A percentile compares a stretch with the other conserved stretches of the same genome.
Conservation (phyloP, 2,888 invertebrate genomes). For the Eupithecia exiguata region DNA sequence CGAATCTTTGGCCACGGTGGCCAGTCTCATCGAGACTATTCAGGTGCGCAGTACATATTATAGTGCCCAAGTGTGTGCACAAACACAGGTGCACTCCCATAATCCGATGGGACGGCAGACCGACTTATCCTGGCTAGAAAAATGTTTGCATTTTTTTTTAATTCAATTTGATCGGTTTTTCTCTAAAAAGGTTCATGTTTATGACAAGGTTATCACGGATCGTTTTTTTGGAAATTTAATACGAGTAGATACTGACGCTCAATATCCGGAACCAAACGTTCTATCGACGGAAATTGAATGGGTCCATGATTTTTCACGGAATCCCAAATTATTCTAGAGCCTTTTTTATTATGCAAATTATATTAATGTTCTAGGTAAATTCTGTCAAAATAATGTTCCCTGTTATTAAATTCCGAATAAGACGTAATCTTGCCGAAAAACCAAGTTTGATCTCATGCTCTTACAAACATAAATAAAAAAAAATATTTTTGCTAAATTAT, state of each 20-base stretch:
- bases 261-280: conserved; percentile 18
- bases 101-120: no score
- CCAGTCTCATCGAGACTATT: no score
- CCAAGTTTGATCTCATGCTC: background rate
- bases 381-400: background rate
- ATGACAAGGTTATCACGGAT: background rate
- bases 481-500: background rate
- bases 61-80: no score
- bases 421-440: background rate
- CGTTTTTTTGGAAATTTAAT: background rate
- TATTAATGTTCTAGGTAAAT: background rate
- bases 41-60: no score
- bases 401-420: background rate
- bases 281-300: conserved; percentile 12
- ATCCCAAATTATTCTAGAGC: background rate
- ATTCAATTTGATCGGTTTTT: background rate
- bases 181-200: background rate
- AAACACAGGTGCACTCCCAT: no score
- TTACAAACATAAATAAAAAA: background rate
- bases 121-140: no score
- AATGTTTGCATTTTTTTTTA: background rate
- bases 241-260: conserved; percentile 4
- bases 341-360: background rate
- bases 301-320: background rate
- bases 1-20: no score